Evolutionary conservation across 30 jellyfish, hydroid and myxozoan genomes (phyloP).

Genomic region (Aurelia sp.): DNA sequence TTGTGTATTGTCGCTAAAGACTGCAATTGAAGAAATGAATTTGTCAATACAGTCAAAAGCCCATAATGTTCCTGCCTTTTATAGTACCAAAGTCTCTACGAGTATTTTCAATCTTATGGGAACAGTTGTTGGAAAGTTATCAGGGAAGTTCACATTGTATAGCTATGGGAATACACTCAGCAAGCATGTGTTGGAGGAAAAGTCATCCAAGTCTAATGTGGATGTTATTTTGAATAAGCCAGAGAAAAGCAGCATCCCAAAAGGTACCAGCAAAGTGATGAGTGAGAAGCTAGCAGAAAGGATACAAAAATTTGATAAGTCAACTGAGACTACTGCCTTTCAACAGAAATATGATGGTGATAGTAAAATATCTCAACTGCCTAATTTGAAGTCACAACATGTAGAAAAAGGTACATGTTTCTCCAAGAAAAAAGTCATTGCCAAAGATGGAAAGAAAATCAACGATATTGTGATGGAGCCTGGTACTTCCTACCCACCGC

Average conservation of each 20-base stretch:
- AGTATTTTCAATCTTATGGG: constrained; percentile 62
- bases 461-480: background rate
- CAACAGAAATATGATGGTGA: background rate
- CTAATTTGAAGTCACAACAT: too few species aligned
- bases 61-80: constrained; percentile 3
- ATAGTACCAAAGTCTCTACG: background rate
- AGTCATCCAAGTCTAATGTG: background rate
- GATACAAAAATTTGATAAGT: background rate
- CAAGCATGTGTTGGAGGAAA: constrained; percentile 11
- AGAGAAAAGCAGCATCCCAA: background rate
- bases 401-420: background rate
- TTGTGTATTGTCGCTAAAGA: constrained; percentile 49
- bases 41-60: background rate
- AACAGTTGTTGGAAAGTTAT: constrained; percentile 31
- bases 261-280: background rate
- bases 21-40: constrained; percentile 36
- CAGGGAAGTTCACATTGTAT: constrained; percentile 23
- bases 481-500: constrained; percentile 58
- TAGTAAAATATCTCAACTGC: too few species aligned
- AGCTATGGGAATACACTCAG: constrained; percentile 56
- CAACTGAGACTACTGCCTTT: constrained; percentile 6
- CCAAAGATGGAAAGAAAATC: too few species aligned
- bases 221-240: background rate
- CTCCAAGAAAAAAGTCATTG: background rate
- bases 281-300: background rate